These are phyloP conservation scores for Anguilla japonica DNA, from an alignment of 2,113 vertebrate species.

Conservation along the genomic window DNA sequence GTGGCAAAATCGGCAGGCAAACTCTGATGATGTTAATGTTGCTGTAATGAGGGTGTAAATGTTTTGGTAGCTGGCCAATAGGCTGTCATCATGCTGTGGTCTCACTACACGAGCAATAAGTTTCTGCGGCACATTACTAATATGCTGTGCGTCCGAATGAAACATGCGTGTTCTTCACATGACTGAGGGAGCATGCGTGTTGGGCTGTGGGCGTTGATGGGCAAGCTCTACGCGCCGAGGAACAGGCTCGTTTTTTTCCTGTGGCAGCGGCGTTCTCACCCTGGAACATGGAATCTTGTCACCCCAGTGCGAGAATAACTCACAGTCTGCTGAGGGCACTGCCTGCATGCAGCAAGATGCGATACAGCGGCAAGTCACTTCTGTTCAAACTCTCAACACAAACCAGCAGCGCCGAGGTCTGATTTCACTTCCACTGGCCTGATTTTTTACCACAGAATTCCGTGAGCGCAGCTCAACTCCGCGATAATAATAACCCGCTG, in stretches of 20 bases:
- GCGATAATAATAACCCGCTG: slow-evolving; percentile 19
- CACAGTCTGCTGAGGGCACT: slow-evolving; percentile 41
- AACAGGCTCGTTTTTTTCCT: neutral
- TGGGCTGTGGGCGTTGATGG: neutral
- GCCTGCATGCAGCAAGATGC: slow-evolving; percentile 28
- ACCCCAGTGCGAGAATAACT: slow-evolving; percentile 41
- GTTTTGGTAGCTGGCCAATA: neutral
- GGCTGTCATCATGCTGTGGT: neutral
- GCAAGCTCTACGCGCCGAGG: neutral
- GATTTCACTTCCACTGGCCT: slow-evolving; percentile 27
- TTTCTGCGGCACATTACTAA: neutral
- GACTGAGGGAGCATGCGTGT: neutral
- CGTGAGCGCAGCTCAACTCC: slow-evolving; percentile 17
- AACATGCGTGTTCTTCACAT: neutral
- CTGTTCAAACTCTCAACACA: neutral
- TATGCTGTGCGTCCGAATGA: neutral
- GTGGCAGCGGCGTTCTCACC: slow-evolving; percentile 4
- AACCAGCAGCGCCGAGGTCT: slow-evolving; percentile 19
- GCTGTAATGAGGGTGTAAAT: neutral
- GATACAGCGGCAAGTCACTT: neutral
- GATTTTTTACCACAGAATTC: slow-evolving; percentile 38
- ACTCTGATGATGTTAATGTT: neutral
- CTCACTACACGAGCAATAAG: neutral
- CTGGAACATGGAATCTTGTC: slow-evolving; percentile 42
- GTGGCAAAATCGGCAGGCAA: neutral